Evolutionary conservation across 1,140 invertebrate species (phyloP).

Genomic region (Latrodectus geometricus): DNA sequence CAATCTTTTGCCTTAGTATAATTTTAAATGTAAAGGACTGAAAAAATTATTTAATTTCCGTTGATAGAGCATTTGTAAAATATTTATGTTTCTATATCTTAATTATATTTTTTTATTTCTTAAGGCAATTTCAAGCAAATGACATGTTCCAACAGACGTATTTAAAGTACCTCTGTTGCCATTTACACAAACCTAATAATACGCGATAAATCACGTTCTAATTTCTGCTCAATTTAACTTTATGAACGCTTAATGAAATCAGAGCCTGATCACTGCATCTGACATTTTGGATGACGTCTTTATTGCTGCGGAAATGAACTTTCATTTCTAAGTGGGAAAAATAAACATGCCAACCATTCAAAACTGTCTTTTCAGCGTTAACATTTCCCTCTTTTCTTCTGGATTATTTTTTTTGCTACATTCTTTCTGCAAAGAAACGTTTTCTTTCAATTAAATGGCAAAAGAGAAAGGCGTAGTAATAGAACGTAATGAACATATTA

Average conservation of each 20-base stretch:
- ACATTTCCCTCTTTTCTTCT: no score
- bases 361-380: no score
- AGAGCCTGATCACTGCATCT: constrained; percentile 16
- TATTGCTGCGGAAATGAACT: constrained; percentile 50
- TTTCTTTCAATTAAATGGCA: constrained; percentile 28
- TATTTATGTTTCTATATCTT: no score
- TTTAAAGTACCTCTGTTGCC: background rate
- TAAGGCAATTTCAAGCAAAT: no score
- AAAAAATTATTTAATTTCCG: no score
- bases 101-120: no score
- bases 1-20: no score
- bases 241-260: constrained; percentile 44
- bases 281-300: constrained; percentile 19
- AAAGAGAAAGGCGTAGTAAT: background rate
- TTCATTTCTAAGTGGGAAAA: constrained; percentile 28
- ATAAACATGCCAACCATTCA: background rate
- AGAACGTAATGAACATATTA: constrained; percentile 39
- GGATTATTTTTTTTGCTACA: background rate
- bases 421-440: constrained; percentile 17
- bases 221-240: constrained; percentile 51
- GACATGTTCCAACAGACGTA: no score
- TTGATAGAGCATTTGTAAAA: no score
- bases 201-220: constrained; percentile 40
- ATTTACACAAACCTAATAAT: constrained; percentile 49
- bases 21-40: no score